A percentile compares a stretch with the other conserved stretches of the same genome.
phyloP scores from a whole-genome alignment of 2,888 invertebrate species.

The Parasteatoda lunata region DNA sequence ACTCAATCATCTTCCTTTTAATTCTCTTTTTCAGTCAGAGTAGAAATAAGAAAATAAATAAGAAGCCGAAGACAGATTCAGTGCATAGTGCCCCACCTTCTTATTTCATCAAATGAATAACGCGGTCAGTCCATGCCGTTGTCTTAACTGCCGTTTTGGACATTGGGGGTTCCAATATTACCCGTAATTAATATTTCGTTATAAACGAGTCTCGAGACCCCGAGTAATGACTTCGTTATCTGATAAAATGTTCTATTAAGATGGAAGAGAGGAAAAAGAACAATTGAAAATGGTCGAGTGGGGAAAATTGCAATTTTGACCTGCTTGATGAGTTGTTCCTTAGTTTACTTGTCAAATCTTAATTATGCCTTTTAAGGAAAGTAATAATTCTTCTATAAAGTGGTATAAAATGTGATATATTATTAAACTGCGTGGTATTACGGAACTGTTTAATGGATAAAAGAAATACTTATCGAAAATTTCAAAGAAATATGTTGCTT shows the following conservation, averaged over 20 bases:
- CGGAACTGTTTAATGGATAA: too few relatives aligned
- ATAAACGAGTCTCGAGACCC: neutral
- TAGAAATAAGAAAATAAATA: neutral
- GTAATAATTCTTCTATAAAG: too few relatives aligned
- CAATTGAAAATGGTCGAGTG: too few relatives aligned
- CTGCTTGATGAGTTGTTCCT: too few relatives aligned
- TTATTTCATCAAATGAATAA: neutral
- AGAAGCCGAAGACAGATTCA: neutral
- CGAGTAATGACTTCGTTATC: neutral
- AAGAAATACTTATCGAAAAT: too few relatives aligned
- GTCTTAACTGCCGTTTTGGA: neutral
- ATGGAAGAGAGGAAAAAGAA: too few relatives aligned
- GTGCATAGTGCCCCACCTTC: neutral
- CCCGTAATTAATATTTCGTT: constrained; percentile 2
- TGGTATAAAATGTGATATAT: too few relatives aligned
- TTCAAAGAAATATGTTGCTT: too few relatives aligned
- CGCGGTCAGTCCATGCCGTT: neutral
- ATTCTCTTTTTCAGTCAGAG: constrained; percentile 17
- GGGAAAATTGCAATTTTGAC: too few relatives aligned
- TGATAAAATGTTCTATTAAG: neutral
- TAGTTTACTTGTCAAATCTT: too few relatives aligned
- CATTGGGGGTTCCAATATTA: neutral
- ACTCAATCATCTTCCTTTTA: constrained; percentile 50
- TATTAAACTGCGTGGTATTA: too few relatives aligned
- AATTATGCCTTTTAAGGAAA: too few relatives aligned